Base-by-base conservation (phyloP, 2,113 vertebrate species). In the Albula goreensis region DNA sequence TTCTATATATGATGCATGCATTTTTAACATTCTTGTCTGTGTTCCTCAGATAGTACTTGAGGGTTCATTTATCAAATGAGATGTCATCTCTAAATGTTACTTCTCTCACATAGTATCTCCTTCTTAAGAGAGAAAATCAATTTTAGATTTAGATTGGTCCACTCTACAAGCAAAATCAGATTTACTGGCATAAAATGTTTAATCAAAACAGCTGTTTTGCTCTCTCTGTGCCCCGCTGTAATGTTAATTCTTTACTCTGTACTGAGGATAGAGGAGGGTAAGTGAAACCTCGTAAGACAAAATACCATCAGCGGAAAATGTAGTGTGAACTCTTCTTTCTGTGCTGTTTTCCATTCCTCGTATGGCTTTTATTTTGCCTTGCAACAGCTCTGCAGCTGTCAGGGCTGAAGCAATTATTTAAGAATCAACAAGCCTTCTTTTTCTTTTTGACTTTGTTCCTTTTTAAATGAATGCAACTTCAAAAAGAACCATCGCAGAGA, bases 61-160 rank as follows among this genome's bases (percentile, higher is more conserved):
- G 60, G 13, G 56, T 83, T 31, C 25, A 50, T 83, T 82, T 83
- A 22, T 60, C 41, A 7, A 52, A 50, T 83, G 22, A 78, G 12
- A 78, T 48, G 7, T 31, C 1, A 82, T 82, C n/a, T 57, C 22
- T 53, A 25, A 7, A 48, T 25, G 5, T 57, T 25, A 11, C 10
- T 31, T 31, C 52, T 31, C 12, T 56, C 50, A n/a, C 19, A 52
- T 22, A 81, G 6, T 11, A 53, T n/a, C 17, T 53, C 22, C n/a
- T 57, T 53, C 63, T 78, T 50, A n/a, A 63, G 9, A 57, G 50
- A 70, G 49, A 50, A 5, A 77, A 48, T 81, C 19, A 9, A 74
- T 53, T 86, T 86, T 77, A 82, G 50, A 82, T 56, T 52, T 57
- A 82, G n/a, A 56, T 15, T n/a, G 80, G 10, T 86, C 50, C 48